Conservation (phyloP, 1,140 invertebrate species). For the Lineus longissimus region DNA sequence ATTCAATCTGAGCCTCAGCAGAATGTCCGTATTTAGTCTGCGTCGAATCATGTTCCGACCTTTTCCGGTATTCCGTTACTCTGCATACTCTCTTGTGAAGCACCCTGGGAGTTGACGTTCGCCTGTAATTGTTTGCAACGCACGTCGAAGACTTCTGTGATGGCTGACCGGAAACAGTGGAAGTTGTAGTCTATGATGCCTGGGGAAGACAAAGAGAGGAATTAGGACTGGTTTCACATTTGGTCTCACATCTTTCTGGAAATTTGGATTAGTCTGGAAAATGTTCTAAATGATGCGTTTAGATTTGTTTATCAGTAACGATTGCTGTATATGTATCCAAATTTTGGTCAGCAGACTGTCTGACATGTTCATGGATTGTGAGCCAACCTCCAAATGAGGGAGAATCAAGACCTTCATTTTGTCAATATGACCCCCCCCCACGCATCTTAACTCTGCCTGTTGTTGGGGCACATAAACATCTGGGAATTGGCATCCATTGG, state of each 20-base stretch:
- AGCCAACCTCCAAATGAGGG: background rate
- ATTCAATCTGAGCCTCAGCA: no score
- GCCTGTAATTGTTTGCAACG: conserved; percentile 25
- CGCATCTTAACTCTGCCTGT: no score
- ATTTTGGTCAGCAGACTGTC: background rate
- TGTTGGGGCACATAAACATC: no score
- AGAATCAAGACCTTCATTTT: no score
- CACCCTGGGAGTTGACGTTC: background rate
- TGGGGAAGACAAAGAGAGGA: conserved; percentile 53
- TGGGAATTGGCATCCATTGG: no score
- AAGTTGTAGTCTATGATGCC: conserved; percentile 97
- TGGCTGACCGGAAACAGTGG: conserved; percentile 81
- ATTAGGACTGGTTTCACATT: conserved; percentile 3
- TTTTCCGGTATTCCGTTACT: conserved; percentile 5
- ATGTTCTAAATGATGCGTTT: no score
- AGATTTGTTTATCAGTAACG: no score
- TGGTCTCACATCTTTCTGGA: background rate
- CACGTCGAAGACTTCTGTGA: conserved; percentile 51
- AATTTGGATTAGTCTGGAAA: background rate
- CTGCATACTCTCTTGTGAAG: conserved; percentile 8
- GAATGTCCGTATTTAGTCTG: no score
- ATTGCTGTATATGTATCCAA: no score
- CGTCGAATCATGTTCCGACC: no score
- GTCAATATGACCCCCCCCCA: no score
- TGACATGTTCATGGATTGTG: background rate